Evolutionary conservation across 2,888 invertebrate genomes (phyloP).

Genomic region (Caenorhabditis sulstoni): DNA sequence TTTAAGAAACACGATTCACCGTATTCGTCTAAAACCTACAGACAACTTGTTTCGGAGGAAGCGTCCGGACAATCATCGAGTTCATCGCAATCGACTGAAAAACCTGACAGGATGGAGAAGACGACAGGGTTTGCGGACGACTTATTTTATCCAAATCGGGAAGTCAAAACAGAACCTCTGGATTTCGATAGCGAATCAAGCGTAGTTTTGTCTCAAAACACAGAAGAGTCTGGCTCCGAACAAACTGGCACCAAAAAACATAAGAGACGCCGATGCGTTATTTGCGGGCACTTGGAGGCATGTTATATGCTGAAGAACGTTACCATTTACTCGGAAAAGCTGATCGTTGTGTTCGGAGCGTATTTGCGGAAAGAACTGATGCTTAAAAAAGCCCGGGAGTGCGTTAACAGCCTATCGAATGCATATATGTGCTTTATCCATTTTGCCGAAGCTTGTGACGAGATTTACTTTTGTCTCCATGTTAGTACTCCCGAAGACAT

Average conservation of each 20-base stretch:
- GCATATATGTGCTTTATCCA: conserved; percentile 30
- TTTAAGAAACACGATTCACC: background rate
- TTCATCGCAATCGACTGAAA: no score
- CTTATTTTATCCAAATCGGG: no score
- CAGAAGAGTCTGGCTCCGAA: no score
- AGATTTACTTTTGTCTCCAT: conserved; percentile 7
- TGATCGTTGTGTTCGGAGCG: conserved; percentile 31
- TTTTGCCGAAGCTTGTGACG: conserved; percentile 24
- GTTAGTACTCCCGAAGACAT: background rate
- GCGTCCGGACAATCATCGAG: no score
- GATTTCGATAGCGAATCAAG: no score
- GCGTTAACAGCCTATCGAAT: background rate
- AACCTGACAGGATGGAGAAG: no score
- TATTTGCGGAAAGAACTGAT: conserved; percentile 12
- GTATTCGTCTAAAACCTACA: no score
- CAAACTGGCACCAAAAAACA: no score
- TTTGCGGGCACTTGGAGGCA: conserved; percentile 16
- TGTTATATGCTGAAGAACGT: conserved; percentile 27
- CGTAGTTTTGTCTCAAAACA: no score
- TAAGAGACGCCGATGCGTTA: conserved; percentile 35
- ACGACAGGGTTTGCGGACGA: no score
- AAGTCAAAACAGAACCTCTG: no score
- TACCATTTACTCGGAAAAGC: conserved; percentile 29
- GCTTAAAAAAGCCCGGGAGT: background rate
- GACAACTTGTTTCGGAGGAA: no score